phyloP scores from a whole-genome alignment of 2,888 invertebrate species.

The Cordilura impudica region DNA sequence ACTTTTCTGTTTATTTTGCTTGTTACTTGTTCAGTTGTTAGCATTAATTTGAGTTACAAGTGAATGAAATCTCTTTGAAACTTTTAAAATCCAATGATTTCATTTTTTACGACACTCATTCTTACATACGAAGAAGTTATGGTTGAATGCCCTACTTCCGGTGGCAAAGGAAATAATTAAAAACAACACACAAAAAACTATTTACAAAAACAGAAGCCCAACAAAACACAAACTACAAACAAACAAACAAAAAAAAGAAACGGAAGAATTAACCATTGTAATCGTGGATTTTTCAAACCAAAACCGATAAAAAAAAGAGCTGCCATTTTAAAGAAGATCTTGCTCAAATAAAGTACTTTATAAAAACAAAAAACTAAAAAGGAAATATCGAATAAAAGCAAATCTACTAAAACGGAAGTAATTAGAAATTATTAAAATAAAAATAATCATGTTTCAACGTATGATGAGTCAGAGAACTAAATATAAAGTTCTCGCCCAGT shows the following conservation, averaged over 20 bases:
- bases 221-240: slow-evolving; percentile 21
- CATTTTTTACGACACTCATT: slow-evolving; percentile 39
- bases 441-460: neutral
- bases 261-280: slow-evolving; percentile 47
- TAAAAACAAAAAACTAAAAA: neutral
- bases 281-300: slow-evolving; percentile 16
- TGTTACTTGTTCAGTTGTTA: too few relatives aligned
- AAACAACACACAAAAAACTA: slow-evolving; percentile 32
- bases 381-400: slow-evolving; percentile 2
- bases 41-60: neutral
- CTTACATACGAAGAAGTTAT: slow-evolving; percentile 44
- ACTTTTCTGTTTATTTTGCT: too few relatives aligned
- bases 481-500: neutral
- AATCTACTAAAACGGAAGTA: slow-evolving; percentile 17
- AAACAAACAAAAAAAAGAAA: slow-evolving; percentile 31
- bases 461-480: slow-evolving; percentile 13
- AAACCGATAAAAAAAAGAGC: slow-evolving; percentile 25
- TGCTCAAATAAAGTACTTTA: too few relatives aligned
- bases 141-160: slow-evolving; percentile 73
- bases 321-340: slow-evolving; percentile 17
- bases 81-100: slow-evolving; percentile 18
- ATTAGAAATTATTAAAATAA: slow-evolving; percentile 7
- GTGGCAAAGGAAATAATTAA: slow-evolving; percentile 58
- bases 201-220: neutral
- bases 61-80: neutral